Evolutionary conservation across 1,140 invertebrate species (phyloP), one percentile per base, ranked within the genome.

Genomic region (Dysdera silvatica): DNA sequence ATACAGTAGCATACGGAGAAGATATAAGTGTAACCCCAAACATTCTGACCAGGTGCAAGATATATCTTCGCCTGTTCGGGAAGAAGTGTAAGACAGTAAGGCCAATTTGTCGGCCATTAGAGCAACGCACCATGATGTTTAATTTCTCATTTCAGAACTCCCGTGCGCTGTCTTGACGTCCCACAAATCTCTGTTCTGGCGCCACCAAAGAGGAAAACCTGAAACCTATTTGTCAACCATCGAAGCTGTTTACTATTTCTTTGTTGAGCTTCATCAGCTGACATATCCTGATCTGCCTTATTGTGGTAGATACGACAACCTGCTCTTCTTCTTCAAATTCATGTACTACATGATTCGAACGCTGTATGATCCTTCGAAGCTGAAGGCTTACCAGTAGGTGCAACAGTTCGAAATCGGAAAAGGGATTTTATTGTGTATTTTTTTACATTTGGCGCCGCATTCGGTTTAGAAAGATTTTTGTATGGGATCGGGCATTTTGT

Each of bases 161-260:
- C 84, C 83, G 4, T 85, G 85, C 72, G 83, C 95, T 20, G 82
- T 92, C 6, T 77, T 97, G 62, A 84, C 86, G 69, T 84, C 84
- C 51, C 80, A 89, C 69, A 81, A 87, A 61, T 93, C 92, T 16
- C 85, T 94, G 73, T 98, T 97, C 78, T 98, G 94, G 94, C 81
- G 94, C 8, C 88, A 92, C 75, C 92, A 97, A 70, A 85, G 86
- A 66, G 88, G 89, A 16, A 94, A 90, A 76, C 93, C 93, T 4
- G 77, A 87, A 24, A 92, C 90, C 81, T 92, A 92, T 74, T 79
- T 98, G 61, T 86, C 92, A 29, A 98, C 94, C 3, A 84, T 97
- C 32, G 93, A 98, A 81, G 89, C 91, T 8, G 84, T 96, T 49
- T 94, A 96, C 80, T 91, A 96, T 72, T 89, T 95, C 72, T 67